Evolutionary conservation across 2,113 vertebrate species (phyloP), one percentile per base, ranked within the genome.

Genomic region (Ageneiosus marmoratus): DNA sequence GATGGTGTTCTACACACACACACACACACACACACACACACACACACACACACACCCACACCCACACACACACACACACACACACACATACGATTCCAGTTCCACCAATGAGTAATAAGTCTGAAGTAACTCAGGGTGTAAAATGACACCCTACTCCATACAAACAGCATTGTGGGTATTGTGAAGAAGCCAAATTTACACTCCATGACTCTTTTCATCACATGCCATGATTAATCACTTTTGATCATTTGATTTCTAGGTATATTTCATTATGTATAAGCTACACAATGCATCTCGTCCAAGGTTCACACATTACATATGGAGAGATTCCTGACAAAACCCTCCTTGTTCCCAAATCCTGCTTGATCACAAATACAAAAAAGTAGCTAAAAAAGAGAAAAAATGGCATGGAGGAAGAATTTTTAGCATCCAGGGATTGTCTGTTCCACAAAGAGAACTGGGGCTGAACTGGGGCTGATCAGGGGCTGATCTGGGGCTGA

Each of bases 1-100:
- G 70, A 99, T 94, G 0, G 93, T 72, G 10, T 84, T 95, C 97
- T 99, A 34, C 16, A 74, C 24, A 72, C 34, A 67, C 34, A 67
- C 34, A 67, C 63, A 70, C 67, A 70, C 37, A 69, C 65, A 46
- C 20, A 27, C 62, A 37, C 32, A 65, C 62, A 63, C n/a, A 34
- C 16, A 74, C 24, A 72, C 34, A 67, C 34, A 67, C 34, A 67
- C 63, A 70, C 67, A 70, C n/a, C n/a, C n/a, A n/a, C n/a, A n/a
- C n/a, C 97, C 98, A 34, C 16, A 74, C 24, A 72, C 34, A 67
- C 34, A 67, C 34, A 67, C 63, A 70, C 67, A 34, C 16, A 74
- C 24, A 72, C 34, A 67, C 34, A 67, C 34, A 67, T 32, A 70
- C 67, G 44, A 2, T 65, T 65, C 16, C 63, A 65, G 16, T 20